phyloP scores from a whole-genome alignment of 37 sponge, comb jelly and placozoan species.

The Aphrocallistes beatrix region DNA sequence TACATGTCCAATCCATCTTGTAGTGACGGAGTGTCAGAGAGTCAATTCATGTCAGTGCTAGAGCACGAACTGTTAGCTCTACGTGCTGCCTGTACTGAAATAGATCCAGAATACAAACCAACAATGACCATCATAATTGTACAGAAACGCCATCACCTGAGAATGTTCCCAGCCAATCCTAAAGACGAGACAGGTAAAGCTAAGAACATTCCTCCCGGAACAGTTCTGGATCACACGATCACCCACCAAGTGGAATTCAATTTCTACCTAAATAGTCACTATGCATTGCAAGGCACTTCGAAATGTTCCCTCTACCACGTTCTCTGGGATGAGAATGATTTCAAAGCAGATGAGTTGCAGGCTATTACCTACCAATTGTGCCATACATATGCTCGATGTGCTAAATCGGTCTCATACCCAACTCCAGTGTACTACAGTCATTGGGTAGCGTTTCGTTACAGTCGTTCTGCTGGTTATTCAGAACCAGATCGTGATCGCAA shows the following conservation, averaged over 20 bases:
- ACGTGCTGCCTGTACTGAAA: slow-evolving; percentile 47
- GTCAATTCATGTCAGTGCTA: slow-evolving; percentile 46
- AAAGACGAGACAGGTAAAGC: neutral
- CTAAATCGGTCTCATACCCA: slow-evolving; percentile 5
- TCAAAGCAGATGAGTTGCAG: neutral
- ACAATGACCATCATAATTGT: slow-evolving; percentile 68
- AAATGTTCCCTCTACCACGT: slow-evolving; percentile 5
- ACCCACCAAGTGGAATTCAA: slow-evolving; percentile 18
- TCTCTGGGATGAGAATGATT: neutral
- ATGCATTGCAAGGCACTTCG: neutral
- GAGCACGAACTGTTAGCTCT: slow-evolving; percentile 43
- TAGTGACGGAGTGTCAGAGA: slow-evolving; percentile 77
- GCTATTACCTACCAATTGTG: slow-evolving; percentile 2
- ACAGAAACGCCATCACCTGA: slow-evolving; percentile 80
- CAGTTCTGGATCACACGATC: neutral
- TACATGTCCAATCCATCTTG: neutral
- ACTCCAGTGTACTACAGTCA: slow-evolving; percentile 13
- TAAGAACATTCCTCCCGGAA: neutral
- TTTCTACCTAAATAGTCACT: slow-evolving; percentile 8
- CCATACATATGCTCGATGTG: slow-evolving; percentile 5
- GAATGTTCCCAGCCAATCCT: slow-evolving; percentile 44
- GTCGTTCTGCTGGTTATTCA: neutral
- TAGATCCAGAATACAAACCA: slow-evolving; percentile 64
- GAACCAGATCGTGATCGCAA: neutral
- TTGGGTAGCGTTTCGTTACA: slow-evolving; percentile 13